phyloP scores from a whole-genome alignment of 2,797 vertebrate genomes.

The Spea hammondii region DNA sequence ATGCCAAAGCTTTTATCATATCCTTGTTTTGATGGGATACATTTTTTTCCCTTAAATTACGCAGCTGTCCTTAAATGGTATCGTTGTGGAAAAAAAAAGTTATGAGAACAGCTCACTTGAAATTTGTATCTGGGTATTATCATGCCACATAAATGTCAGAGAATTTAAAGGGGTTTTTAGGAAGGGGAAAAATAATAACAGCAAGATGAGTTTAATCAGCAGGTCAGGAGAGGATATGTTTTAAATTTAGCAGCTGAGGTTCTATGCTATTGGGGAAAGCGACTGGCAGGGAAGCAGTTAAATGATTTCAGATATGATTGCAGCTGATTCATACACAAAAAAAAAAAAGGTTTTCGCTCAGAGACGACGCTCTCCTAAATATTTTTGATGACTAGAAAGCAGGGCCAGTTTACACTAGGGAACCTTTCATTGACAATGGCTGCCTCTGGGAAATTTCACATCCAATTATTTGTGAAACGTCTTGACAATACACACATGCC shows the following conservation, averaged over 20 bases:
- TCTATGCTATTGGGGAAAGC: too few relatives aligned
- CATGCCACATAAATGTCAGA: slow-evolving; percentile 1
- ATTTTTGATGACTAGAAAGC: background rate
- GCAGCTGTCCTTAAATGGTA: background rate
- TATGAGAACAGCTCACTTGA: background rate
- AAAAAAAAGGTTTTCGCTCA: too few relatives aligned
- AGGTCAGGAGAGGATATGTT: background rate
- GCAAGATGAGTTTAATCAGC: background rate
- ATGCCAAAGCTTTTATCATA: slow-evolving; percentile 24
- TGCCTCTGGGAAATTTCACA: background rate
- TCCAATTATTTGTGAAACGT: background rate
- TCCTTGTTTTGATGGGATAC: background rate
- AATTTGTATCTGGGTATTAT: background rate
- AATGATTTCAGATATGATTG: background rate
- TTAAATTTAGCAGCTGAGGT: too few relatives aligned
- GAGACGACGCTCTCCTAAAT: background rate
- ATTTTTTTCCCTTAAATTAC: background rate
- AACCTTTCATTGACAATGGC: background rate
- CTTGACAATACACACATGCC: background rate
- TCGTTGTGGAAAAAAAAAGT: background rate
- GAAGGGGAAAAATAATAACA: too few relatives aligned
- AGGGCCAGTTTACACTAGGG: background rate
- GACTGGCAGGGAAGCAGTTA: background rate
- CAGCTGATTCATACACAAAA: too few relatives aligned
- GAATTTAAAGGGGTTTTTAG: background rate